These are phyloP conservation scores for Isaurus tuberculatus DNA, from an alignment of 92 coral and sea anemone species.

Conservation along the genomic window DNA sequence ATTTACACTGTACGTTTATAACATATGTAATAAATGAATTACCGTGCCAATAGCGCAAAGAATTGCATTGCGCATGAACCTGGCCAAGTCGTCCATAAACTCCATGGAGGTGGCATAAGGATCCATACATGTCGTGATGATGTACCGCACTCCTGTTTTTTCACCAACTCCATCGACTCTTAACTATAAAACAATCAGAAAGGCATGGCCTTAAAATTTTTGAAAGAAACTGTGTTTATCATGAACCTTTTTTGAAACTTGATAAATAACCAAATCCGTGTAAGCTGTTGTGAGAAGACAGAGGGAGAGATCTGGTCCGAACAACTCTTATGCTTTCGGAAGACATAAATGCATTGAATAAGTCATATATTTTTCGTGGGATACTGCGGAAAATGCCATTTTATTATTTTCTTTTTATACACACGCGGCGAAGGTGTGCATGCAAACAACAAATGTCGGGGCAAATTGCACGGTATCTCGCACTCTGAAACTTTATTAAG, in stretches of 20 bases:
- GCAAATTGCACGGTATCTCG: no score
- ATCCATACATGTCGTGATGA: constrained; percentile 83
- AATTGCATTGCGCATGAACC: constrained; percentile 73
- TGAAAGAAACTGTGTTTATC: neutral
- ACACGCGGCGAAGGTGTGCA: no score
- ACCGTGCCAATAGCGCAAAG: constrained; percentile 77
- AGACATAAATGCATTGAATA: no score
- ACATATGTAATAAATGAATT: neutral
- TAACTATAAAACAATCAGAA: neutral
- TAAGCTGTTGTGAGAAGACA: no score
- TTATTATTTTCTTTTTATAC: no score
- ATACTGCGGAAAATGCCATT: no score
- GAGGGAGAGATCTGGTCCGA: no score
- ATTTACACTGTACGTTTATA: neutral
- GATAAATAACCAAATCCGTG: no score
- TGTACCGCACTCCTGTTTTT: constrained; percentile 67
- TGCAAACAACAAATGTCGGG: no score
- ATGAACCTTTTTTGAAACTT: neutral
- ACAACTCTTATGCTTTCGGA: no score
- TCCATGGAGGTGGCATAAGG: constrained; percentile 72
- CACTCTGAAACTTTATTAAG: no score
- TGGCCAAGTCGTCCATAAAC: constrained; percentile 70
- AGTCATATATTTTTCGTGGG: no score
- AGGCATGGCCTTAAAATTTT: neutral
- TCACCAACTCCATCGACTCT: constrained; percentile 3